Evolutionary conservation across 2,113 vertebrate species (phyloP).

Genomic region (Salvelinus fontinalis): DNA sequence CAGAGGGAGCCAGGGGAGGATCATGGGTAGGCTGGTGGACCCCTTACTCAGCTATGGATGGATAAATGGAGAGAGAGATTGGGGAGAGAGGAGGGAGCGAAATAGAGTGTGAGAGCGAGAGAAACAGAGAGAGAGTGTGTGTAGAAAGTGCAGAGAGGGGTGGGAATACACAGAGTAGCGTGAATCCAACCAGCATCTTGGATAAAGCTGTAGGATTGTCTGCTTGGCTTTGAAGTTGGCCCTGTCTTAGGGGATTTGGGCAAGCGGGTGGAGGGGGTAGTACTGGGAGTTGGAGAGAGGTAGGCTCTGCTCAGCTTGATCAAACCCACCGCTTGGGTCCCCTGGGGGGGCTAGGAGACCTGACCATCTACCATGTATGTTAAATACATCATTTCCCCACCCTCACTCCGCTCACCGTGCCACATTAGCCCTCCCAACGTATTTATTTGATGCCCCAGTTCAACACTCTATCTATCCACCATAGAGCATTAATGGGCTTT

Average conservation of each 20-base stretch:
- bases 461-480: too few relatives aligned
- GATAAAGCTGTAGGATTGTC: conserved; percentile 66
- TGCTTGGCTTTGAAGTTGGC: conserved; percentile 67
- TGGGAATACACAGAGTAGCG: conserved; percentile 52
- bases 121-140: not conserved
- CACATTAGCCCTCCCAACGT: too few relatives aligned
- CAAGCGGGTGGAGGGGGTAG: too few relatives aligned
- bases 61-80: conserved; percentile 1
- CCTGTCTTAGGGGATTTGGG: conserved; percentile 52
- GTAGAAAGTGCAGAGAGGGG: not conserved
- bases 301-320: too few relatives aligned
- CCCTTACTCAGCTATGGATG: conserved; percentile 9
- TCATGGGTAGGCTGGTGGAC: conserved; percentile 22
- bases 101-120: not conserved
- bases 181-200: conserved; percentile 62
- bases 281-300: too few relatives aligned
- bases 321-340: too few relatives aligned
- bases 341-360: too few relatives aligned
- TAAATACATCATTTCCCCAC: too few relatives aligned
- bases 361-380: too few relatives aligned
- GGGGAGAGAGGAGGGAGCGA: not conserved
- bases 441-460: too few relatives aligned
- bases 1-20: conserved; percentile 26
- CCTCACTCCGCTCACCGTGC: too few relatives aligned
- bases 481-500: too few relatives aligned